These are phyloP conservation scores for Macquaria australasica DNA, from an alignment of 2,113 vertebrate species.

Conservation along the genomic window DNA sequence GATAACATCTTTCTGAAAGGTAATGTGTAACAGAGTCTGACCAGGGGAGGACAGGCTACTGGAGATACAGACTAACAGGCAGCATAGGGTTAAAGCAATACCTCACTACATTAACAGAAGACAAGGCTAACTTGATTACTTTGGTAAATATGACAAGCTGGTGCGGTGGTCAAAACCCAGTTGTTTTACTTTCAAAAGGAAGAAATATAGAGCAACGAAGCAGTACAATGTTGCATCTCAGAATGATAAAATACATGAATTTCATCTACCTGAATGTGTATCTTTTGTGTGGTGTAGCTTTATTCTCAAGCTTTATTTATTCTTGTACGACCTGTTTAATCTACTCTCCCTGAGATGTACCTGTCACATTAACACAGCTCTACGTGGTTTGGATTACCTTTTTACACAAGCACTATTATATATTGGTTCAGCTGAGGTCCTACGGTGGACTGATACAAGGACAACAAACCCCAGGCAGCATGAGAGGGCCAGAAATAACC, in stretches of 20 bases:
- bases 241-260: neutral
- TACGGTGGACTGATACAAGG: conserved; percentile 54
- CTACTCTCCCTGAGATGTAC: neutral
- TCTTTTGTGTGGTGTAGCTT: neutral
- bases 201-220: neutral
- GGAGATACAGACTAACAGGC: conserved; percentile 46
- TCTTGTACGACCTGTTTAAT: conserved; percentile 4
- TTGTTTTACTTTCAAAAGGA: neutral
- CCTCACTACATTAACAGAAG: conserved; percentile 40
- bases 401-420: neutral
- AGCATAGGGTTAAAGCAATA: conserved; percentile 56
- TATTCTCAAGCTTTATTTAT: neutral
- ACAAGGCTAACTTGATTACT: conserved; percentile 19
- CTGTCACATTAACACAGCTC: conserved; percentile 1
- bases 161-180: neutral
- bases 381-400: conserved; percentile 21
- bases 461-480: conserved; percentile 58
- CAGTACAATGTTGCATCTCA: neutral
- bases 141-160: conserved; percentile 16
- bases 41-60: conserved; percentile 47
- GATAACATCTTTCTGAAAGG: conserved; percentile 75
- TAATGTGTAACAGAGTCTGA: conserved; percentile 78
- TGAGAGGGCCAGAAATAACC: conserved; percentile 71
- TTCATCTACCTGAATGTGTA: neutral
- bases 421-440: conserved; percentile 25